phyloP scores from a whole-genome alignment of 2,888 invertebrate genomes.

The Plebejus melissa region DNA sequence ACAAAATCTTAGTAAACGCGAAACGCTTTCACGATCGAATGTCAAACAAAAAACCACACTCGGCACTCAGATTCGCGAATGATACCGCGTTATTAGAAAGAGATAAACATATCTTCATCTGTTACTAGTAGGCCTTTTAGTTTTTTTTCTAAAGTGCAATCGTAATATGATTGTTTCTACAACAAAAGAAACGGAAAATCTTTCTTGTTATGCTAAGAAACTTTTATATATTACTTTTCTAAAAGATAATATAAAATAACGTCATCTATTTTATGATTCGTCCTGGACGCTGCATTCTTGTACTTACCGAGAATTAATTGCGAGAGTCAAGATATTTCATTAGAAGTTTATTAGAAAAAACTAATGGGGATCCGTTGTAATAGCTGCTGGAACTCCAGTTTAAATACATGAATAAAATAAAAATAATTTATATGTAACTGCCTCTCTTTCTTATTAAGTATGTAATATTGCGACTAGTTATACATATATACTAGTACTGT shows the following conservation, averaged over 20 bases:
- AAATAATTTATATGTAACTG: neutral
- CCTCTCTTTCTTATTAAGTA: neutral
- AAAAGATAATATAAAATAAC: neutral
- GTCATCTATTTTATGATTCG: neutral
- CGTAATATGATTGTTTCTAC: too few relatives aligned
- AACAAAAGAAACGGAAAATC: too few relatives aligned
- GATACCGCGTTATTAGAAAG: neutral
- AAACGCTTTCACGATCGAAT: too few relatives aligned
- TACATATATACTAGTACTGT: too few relatives aligned
- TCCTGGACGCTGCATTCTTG: neutral
- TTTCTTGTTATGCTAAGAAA: neutral
- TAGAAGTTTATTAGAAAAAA: slow-evolving; percentile 5
- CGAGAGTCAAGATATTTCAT: slow-evolving; percentile 3
- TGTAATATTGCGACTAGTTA: neutral
- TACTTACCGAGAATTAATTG: neutral
- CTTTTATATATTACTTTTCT: neutral
- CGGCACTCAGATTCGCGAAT: neutral
- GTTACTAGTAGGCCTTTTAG: neutral
- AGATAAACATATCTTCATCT: neutral
- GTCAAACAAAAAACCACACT: too few relatives aligned
- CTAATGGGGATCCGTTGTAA: neutral
- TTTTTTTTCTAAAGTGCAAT: too few relatives aligned
- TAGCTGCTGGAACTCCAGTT: neutral
- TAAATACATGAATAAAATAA: neutral
- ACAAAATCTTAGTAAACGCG: too few relatives aligned